A percentile compares a stretch with the other conserved stretches of the same genome.
phyloP scores from a whole-genome alignment of 1,140 invertebrate genomes.

The Cherax quadricarinatus region DNA sequence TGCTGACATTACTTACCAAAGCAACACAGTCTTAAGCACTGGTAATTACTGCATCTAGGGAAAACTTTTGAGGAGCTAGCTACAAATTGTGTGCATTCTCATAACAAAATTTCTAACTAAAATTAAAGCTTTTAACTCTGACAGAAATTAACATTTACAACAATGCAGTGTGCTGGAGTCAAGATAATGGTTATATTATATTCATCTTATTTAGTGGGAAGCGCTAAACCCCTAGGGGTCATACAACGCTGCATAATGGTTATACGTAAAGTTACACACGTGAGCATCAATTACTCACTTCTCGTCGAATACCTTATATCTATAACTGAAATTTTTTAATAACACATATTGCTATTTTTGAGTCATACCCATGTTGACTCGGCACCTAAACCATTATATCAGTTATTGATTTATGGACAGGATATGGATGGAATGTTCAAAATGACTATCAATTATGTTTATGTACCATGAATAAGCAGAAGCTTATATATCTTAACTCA shows the following conservation, averaged over 20 bases:
- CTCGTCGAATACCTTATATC: not conserved
- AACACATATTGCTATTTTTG: not conserved
- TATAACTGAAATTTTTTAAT: not conserved
- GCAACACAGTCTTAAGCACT: not conserved
- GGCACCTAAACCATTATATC: not conserved
- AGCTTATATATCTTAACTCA: not conserved
- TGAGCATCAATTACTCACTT: not conserved
- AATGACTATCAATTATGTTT: not conserved
- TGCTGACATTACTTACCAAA: not conserved
- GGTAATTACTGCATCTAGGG: not conserved
- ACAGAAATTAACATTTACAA: not conserved
- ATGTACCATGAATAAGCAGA: not conserved
- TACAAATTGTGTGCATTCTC: not conserved
- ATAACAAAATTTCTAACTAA: not conserved
- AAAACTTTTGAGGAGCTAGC: not conserved
- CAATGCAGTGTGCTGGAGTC: not conserved
- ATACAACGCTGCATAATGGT: too few relatives aligned
- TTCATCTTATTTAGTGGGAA: not conserved
- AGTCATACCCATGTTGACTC: not conserved
- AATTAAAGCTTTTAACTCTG: not conserved
- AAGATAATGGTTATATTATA: not conserved
- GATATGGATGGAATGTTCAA: slow-evolving; percentile 17
- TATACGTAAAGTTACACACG: not conserved
- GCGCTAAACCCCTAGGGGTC: not conserved
- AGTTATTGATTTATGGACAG: slow-evolving; percentile 26